Base-by-base conservation (phyloP, 2,797 vertebrate species). In the Myotis findleyi region DNA sequence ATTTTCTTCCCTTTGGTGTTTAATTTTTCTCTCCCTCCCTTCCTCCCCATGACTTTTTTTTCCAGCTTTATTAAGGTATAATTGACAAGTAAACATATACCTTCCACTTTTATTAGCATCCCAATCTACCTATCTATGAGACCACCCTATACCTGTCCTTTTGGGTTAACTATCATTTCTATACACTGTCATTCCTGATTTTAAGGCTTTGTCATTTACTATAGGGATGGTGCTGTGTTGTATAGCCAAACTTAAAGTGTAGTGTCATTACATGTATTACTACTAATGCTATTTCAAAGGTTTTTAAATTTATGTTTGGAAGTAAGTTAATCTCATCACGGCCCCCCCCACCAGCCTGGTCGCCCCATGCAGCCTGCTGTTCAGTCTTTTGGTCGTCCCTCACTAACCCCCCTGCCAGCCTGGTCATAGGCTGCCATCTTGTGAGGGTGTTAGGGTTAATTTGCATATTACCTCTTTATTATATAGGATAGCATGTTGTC, bases 181-280 rank as follows among this genome's bases (percentile, higher is more conserved):
- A 1, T 86, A 38, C 55, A 62, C 17, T 47, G 3, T 53, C 30
- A 23, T 87, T 47, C 30, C 3, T 81, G 9, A 76, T 81, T 53
- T 93, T 93, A 69, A 90, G 21, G 9, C 85, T 81, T 92, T 92
- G 21, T 84, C 41, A 49, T 92, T 62, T 90, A 7, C 27, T 90
- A 0, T 68, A 64, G n/a, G n/a, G 9, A 30, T 87, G 59, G 18
- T 91, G 47, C 87, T 83, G 3, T 59, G 33, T 75, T 76, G 6
- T 83, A 2, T 84, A 7, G 79, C 33, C 86, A 38, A 88, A 90
- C 82, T 68, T 90, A 87, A 75, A 91, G 16, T 88, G 3, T 66
- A 72, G 33, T 55, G 8, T 72, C 20, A 71, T 44, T 95, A 16
- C 4, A 47, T 59, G 33, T 30, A 51, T 93, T 88, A 41, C 69